A percentile compares a stretch with the other conserved stretches of the same genome.
phyloP scores from a whole-genome alignment of 2,888 invertebrate genomes.

The Drosophila pullipes region DNA sequence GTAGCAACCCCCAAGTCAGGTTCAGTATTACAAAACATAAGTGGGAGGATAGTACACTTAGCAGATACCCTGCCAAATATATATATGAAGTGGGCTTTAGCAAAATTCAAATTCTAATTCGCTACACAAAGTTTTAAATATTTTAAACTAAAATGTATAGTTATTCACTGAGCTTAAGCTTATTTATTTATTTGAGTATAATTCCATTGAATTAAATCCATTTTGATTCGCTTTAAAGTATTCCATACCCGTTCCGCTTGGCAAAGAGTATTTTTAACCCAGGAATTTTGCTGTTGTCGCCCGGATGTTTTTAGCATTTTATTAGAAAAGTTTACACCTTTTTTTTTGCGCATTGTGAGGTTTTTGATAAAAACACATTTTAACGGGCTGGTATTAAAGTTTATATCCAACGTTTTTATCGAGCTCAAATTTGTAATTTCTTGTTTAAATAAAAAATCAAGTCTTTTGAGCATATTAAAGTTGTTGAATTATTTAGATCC shows the following conservation, averaged over 20 bases:
- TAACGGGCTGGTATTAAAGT: neutral
- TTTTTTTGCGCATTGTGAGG: constrained; percentile 14
- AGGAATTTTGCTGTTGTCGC: constrained; percentile 1
- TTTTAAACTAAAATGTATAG: neutral
- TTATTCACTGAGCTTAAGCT: neutral
- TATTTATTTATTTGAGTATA: neutral
- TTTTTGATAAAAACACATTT: constrained; percentile 5
- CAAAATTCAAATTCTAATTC: neutral
- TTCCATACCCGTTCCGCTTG: neutral
- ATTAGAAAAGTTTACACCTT: constrained; percentile 61
- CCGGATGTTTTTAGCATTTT: constrained; percentile 45
- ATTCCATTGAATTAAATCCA: neutral
- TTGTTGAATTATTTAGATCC: constrained; percentile 5
- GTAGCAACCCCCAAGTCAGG: constrained; percentile 9
- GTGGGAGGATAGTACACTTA: neutral
- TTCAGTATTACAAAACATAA: neutral
- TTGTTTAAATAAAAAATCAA: constrained; percentile 7
- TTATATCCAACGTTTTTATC: constrained; percentile 6
- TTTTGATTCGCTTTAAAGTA: neutral
- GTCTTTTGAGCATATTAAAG: neutral
- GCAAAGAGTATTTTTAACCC: constrained; percentile 1
- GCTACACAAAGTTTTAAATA: neutral
- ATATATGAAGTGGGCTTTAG: neutral
- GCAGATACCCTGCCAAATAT: constrained; percentile 3
- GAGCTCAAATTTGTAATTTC: neutral